Conservation (phyloP, 2,797 vertebrate species). For the Petrocephalus sullivani region DNA sequence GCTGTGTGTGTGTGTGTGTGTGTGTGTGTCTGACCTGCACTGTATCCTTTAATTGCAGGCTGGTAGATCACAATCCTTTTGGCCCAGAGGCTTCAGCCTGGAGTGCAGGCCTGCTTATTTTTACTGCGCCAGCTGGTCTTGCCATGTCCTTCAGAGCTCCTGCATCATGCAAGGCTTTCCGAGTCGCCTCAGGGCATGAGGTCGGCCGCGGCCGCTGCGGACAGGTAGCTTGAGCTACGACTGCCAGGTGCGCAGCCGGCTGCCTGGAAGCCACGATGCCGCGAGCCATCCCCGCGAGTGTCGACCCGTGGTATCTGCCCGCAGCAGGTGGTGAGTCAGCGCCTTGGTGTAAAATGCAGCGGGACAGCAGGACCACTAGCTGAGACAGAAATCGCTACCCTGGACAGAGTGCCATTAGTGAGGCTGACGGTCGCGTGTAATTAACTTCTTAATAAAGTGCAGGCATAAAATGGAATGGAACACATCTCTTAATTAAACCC, state of each 20-base stretch:
- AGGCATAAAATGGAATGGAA: not conserved
- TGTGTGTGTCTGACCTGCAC: not conserved
- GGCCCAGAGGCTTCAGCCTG: not conserved
- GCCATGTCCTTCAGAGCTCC: not conserved
- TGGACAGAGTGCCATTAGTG: not conserved
- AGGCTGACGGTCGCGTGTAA: slow-evolving; percentile 7
- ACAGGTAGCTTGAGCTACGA: not conserved
- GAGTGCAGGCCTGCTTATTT: not conserved
- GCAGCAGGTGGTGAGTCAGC: not conserved
- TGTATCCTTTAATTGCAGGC: not conserved
- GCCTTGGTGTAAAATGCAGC: not conserved
- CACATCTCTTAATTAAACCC: slow-evolving; percentile 18
- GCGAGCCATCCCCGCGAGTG: not conserved
- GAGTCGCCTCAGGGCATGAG: not conserved
- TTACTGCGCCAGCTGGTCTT: not conserved
- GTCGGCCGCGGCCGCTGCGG: not conserved
- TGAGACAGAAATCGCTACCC: not conserved
- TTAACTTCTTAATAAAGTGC: slow-evolving; percentile 27
- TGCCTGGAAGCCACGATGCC: not conserved
- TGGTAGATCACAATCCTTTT: not conserved
- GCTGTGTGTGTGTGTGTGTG: no score
- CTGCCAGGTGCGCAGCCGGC: not conserved
- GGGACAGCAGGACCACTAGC: not conserved
- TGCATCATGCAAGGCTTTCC: not conserved
- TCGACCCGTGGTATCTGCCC: not conserved